Evolutionary conservation across 2,113 vertebrate genomes (phyloP).

Genomic region (Rhombomys opimus): DNA sequence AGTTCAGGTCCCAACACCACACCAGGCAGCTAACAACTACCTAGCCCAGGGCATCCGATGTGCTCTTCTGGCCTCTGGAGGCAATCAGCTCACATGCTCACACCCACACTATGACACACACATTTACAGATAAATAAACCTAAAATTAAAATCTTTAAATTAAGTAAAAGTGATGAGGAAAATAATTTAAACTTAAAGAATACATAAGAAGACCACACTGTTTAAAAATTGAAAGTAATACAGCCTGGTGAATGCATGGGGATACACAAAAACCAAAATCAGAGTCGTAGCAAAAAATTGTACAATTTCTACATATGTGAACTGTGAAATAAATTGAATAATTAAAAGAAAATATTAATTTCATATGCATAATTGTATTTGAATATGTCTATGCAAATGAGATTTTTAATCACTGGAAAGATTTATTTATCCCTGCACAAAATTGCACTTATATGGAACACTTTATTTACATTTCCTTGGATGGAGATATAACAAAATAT

Average conservation of each 20-base stretch:
- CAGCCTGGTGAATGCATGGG: rapidly evolving
- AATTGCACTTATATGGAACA: not conserved
- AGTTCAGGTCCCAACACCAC: not conserved
- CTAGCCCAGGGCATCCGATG: not conserved
- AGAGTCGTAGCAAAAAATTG: not conserved
- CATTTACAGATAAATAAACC: not conserved
- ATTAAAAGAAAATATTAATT: not conserved
- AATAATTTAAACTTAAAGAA: not conserved
- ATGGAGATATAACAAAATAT: not conserved
- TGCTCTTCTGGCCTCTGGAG: not conserved
- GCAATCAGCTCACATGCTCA: not conserved
- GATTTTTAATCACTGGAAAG: not conserved
- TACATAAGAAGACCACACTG: not conserved
- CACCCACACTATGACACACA: not conserved
- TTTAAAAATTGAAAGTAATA: not conserved
- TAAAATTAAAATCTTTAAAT: not conserved
- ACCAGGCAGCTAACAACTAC: not conserved
- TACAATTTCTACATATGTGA: not conserved
- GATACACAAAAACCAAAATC: not conserved
- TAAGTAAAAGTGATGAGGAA: not conserved
- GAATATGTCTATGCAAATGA: not conserved
- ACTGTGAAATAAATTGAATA: not conserved
- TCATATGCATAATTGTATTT: not conserved
- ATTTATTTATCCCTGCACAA: not conserved
- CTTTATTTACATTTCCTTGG: not conserved